Conservation (phyloP, 2,888 invertebrate genomes). For the Teleogryllus oceanicus region DNA sequence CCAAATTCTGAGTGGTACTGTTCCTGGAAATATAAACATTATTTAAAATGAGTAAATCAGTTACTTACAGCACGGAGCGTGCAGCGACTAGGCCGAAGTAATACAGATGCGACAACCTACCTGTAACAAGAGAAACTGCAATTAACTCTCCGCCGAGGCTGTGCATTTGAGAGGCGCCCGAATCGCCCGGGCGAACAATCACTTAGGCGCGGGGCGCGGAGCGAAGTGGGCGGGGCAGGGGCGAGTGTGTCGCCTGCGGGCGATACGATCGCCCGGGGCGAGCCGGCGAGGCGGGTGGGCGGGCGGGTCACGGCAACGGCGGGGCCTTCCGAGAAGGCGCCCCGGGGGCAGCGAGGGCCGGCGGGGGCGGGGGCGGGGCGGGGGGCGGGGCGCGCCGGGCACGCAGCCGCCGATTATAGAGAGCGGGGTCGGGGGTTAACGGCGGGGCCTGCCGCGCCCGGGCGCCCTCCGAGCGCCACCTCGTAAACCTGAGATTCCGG, state of each 20-base stretch:
- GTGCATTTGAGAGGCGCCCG: no score
- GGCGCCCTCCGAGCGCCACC: neutral
- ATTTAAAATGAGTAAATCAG: no score
- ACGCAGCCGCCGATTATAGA: neutral
- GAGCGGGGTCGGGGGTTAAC: conserved; percentile 4
- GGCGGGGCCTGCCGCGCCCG: neutral
- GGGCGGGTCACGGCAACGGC: neutral
- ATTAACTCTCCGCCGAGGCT: no score
- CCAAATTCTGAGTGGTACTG: no score
- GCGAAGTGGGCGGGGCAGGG: neutral
- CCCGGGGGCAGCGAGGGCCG: neutral
- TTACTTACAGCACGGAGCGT: no score
- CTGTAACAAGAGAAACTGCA: no score
- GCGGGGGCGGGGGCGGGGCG: neutral
- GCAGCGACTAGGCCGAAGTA: no score
- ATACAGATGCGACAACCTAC: no score
- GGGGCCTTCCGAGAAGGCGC: neutral
- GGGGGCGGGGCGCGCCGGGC: neutral
- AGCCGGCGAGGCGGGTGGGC: neutral
- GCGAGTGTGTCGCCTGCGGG: neutral
- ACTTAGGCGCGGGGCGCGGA: neutral
- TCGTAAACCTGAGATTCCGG: conserved; percentile 3
- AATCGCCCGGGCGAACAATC: neutral
- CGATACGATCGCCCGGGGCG: neutral
- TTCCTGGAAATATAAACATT: no score